A percentile compares a stretch with the other conserved stretches of the same genome.
phyloP scores from a whole-genome alignment of 2,113 vertebrate species.

The Thymallus thymallus region DNA sequence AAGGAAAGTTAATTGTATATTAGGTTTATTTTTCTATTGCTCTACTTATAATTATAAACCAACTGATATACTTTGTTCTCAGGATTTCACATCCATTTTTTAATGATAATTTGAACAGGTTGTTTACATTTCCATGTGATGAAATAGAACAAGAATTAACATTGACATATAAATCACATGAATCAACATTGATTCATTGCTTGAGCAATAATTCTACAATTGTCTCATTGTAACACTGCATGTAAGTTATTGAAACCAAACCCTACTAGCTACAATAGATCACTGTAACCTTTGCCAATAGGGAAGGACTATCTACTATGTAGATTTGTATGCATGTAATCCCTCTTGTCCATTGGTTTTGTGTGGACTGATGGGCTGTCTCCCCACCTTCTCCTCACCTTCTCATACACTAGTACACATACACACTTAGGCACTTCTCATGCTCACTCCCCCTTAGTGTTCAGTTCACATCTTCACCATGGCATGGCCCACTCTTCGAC shows the following conservation, averaged over 20 bases:
- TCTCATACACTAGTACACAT: neutral
- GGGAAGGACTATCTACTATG: neutral
- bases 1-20: conserved; percentile 23
- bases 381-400: neutral
- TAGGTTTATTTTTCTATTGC: neutral
- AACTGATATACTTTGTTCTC: conserved; percentile 23
- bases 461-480: neutral
- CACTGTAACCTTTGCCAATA: too few species aligned
- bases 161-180: too few species aligned
- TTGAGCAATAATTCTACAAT: conserved; percentile 48
- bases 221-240: neutral
- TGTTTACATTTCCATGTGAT: too few species aligned
- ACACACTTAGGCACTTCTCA: neutral
- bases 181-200: conserved; percentile 56
- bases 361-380: too few species aligned
- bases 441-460: neutral
- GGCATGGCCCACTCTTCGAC: neutral
- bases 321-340: too few species aligned
- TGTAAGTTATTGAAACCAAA: too few species aligned
- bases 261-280: too few species aligned
- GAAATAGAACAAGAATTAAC: too few species aligned
- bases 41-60: conserved; percentile 21
- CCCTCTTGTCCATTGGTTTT: too few species aligned
- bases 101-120: too few species aligned
- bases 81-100: too few species aligned